Conservation (phyloP, 2,888 invertebrate genomes). For the Drosophila birchii region DNA sequence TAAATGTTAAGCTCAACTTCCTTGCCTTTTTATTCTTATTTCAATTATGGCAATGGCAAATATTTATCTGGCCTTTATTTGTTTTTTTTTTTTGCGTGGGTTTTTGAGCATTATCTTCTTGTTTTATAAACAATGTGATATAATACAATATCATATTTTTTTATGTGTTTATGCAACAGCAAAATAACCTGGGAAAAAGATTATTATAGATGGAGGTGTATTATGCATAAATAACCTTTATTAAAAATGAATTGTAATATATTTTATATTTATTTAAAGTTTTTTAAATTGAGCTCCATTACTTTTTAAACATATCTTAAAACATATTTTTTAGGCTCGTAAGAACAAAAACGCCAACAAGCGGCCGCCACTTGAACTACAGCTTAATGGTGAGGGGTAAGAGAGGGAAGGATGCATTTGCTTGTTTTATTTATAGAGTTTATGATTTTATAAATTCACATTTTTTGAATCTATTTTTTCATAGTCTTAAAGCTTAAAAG, state of each 20-base stretch:
- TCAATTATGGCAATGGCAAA: conserved; percentile 10
- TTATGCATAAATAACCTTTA: not conserved
- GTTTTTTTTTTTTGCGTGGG: not conserved
- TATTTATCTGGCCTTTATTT: not conserved
- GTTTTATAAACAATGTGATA: not conserved
- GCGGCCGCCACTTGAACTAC: too few relatives aligned
- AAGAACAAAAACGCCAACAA: too few relatives aligned
- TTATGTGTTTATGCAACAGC: not conserved
- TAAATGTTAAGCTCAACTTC: conserved; percentile 34
- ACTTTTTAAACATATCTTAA: too few relatives aligned
- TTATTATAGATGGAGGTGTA: not conserved
- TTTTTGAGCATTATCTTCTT: not conserved
- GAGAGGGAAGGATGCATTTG: too few relatives aligned
- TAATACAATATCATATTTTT: not conserved
- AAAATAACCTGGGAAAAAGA: not conserved
- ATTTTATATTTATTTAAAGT: not conserved
- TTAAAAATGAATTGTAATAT: not conserved
- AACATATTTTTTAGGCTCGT: too few relatives aligned
- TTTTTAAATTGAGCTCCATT: too few relatives aligned
- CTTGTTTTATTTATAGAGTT: too few relatives aligned
- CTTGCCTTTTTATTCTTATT: conserved; percentile 4
- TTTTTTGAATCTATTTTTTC: too few relatives aligned
- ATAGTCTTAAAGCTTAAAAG: too few relatives aligned
- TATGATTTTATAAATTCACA: too few relatives aligned
- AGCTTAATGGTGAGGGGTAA: too few relatives aligned